Evolutionary conservation across 2,888 invertebrate genomes (phyloP).

Genomic region (Erebia aethiops): DNA sequence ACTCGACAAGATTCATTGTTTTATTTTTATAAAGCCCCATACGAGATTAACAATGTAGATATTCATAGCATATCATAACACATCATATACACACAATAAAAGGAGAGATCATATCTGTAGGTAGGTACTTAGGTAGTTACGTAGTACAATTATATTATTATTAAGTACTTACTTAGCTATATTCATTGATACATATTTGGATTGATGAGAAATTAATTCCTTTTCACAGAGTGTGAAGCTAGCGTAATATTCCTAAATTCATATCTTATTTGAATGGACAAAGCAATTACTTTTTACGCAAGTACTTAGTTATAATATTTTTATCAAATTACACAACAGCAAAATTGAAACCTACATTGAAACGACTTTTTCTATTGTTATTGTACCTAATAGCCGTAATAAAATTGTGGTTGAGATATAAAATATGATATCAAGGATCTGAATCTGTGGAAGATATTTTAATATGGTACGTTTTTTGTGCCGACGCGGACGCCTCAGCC

Average conservation of each 20-base stretch:
- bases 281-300: no score
- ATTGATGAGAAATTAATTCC: background rate
- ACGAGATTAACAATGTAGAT: constrained; percentile 4
- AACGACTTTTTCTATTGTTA: background rate
- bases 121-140: no score
- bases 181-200: background rate
- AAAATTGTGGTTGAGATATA: constrained; percentile 10
- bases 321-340: background rate
- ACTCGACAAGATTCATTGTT: constrained; percentile 17
- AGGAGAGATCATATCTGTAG: background rate
- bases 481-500: constrained; percentile 44
- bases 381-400: constrained; percentile 1
- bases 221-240: background rate
- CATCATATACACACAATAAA: background rate
- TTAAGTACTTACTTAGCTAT: no score
- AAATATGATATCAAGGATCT: constrained; percentile 25
- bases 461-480: constrained; percentile 59
- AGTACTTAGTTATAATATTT: background rate
- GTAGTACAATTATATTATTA: no score
- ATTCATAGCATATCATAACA: background rate
- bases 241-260: no score
- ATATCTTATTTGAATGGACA: no score
- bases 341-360: constrained; percentile 2
- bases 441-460: constrained; percentile 41
- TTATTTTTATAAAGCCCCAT: background rate